Evolutionary conservation across 2,888 invertebrate species (phyloP).

Genomic region (Dicranocentrus wangi): DNA sequence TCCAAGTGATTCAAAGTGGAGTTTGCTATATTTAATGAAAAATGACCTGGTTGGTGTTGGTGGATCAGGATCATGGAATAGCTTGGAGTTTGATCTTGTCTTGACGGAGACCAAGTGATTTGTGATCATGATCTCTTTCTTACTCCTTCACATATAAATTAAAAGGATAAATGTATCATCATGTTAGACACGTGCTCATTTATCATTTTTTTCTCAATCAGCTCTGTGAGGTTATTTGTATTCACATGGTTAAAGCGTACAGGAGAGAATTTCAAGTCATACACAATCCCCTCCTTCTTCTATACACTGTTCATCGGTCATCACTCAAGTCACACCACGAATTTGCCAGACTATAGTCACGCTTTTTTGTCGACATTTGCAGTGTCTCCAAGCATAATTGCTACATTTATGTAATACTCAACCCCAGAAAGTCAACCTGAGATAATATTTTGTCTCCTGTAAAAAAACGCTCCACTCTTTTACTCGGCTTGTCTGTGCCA

Average conservation of each 20-base stretch:
- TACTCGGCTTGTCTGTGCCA: no score
- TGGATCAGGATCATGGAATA: neutral
- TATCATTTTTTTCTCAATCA: neutral
- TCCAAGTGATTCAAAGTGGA: neutral
- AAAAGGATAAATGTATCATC: constrained; percentile 18
- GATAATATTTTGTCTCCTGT: neutral
- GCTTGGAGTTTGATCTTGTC: neutral
- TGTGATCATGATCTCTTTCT: no score
- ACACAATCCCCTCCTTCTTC: neutral
- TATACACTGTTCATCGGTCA: neutral
- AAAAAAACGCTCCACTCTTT: no score
- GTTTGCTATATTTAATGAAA: neutral
- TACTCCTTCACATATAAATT: neutral
- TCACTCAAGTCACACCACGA: neutral
- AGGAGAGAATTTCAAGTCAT: no score
- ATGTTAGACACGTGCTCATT: constrained; percentile 31
- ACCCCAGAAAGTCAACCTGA: neutral
- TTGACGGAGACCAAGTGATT: no score
- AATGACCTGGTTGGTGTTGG: neutral
- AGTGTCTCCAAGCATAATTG: no score
- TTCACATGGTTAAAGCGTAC: neutral
- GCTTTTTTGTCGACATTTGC: no score
- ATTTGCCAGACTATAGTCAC: neutral
- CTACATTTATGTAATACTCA: neutral
- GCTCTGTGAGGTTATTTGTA: neutral